phyloP scores from a whole-genome alignment of 2,797 vertebrate genomes.

The Artibeus jamaicensis region DNA sequence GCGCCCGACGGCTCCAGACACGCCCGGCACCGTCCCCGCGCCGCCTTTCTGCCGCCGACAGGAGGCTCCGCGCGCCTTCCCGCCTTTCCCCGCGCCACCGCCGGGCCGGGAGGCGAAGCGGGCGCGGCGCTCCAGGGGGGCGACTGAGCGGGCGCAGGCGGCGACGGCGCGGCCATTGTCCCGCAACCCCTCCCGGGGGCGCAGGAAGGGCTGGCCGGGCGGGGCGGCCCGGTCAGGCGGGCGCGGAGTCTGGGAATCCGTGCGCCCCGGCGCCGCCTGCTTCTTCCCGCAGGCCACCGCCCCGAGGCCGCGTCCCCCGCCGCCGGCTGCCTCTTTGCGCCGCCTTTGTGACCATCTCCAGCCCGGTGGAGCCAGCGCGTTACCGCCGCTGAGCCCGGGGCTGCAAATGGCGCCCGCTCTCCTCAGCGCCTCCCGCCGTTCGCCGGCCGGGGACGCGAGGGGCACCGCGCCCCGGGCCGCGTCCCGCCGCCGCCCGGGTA shows the following conservation, averaged over 20 bases:
- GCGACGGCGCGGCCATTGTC: constrained; percentile 66
- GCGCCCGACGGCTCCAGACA: constrained; percentile 85
- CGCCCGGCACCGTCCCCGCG: constrained; percentile 53
- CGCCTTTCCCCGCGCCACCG: constrained; percentile 42
- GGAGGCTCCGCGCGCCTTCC: constrained; percentile 53
- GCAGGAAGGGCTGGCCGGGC: neutral
- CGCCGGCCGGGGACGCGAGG: neutral
- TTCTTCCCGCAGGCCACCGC: neutral
- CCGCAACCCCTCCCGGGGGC: constrained; percentile 53
- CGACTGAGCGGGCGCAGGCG: neutral
- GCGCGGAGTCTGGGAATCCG: neutral
- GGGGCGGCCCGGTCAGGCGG: neutral
- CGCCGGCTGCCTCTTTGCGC: constrained; percentile 10
- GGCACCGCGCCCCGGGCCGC: neutral
- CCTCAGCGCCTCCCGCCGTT: constrained; percentile 4
- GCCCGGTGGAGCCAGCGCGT: constrained; percentile 42
- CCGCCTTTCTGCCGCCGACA: constrained; percentile 17
- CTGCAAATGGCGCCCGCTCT: constrained; percentile 84
- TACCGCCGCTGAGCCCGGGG: constrained; percentile 71
- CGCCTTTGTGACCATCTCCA: constrained; percentile 57
- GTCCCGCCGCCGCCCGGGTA: neutral
- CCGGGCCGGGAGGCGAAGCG: neutral
- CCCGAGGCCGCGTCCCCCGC: neutral
- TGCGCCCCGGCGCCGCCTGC: neutral
- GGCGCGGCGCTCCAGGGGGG: neutral